Evolutionary conservation across 2,888 invertebrate genomes (phyloP).

Genomic region (Camptogramma bilineatum): DNA sequence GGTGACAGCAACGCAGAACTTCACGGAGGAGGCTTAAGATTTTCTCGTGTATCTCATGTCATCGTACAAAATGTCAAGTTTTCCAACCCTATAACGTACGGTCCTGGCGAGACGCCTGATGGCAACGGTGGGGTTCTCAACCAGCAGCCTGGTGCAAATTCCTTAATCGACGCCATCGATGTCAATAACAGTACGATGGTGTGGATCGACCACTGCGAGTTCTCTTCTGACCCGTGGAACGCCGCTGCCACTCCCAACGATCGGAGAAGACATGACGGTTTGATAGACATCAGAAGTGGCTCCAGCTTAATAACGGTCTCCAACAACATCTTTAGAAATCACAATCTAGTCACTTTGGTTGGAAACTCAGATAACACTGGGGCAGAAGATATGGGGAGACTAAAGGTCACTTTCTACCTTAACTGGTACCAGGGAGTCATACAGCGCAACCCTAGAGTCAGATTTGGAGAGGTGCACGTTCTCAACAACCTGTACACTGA

Average conservation of each 20-base stretch:
- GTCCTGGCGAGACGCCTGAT: constrained; percentile 24
- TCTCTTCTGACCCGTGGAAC: constrained; percentile 39
- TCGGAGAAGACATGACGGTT: constrained; percentile 36
- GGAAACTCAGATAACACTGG: constrained; percentile 31
- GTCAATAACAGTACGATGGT: constrained; percentile 18
- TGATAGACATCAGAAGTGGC: constrained; percentile 30
- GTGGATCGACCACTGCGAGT: constrained; percentile 36
- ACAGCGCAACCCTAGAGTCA: constrained; percentile 35
- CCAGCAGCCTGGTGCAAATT: constrained; percentile 13
- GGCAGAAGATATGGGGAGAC: constrained; percentile 26
- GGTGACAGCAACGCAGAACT: constrained; percentile 28
- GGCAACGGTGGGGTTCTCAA: constrained; percentile 21
- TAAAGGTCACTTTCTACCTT: constrained; percentile 28
- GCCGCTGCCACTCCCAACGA: constrained; percentile 13
- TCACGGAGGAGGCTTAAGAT: constrained; percentile 24
- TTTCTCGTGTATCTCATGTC: constrained; percentile 10
- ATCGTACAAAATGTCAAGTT: constrained; percentile 27
- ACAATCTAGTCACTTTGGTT: constrained; percentile 28
- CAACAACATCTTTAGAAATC: constrained; percentile 39
- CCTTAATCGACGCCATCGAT: constrained; percentile 24
- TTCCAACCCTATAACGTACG: constrained; percentile 29
- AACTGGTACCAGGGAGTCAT: constrained; percentile 37
- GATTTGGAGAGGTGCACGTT: constrained; percentile 24
- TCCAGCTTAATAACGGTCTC: constrained; percentile 35
- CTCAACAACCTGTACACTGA: constrained; percentile 36